Conservation (phyloP, 1,140 invertebrate genomes). For the Drosophila setifemur region DNA sequence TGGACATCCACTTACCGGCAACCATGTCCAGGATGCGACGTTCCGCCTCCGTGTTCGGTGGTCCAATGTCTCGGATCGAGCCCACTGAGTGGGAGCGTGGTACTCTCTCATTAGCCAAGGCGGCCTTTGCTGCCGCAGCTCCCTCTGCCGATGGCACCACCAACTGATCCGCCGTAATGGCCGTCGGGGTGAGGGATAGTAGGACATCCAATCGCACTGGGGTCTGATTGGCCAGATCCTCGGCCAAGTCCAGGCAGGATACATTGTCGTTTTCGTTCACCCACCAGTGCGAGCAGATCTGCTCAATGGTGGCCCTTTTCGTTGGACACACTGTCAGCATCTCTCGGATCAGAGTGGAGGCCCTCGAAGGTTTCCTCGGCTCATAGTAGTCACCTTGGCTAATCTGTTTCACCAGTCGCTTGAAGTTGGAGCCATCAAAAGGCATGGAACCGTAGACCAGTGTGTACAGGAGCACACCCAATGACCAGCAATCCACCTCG, state of each 20-base stretch:
- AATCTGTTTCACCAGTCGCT: constrained; percentile 97
- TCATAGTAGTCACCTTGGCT: constrained; percentile 98
- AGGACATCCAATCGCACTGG: constrained; percentile 94
- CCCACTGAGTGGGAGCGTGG: constrained; percentile 86
- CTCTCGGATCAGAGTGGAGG: constrained; percentile 95
- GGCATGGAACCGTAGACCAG: constrained; percentile 99
- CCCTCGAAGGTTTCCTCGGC: constrained; percentile 97
- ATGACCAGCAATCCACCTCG: constrained; percentile 97
- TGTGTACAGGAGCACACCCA: constrained; percentile 98
- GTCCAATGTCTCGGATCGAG: constrained; percentile 86
- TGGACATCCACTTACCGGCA: constrained; percentile 83
- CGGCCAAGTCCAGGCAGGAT: constrained; percentile 92
- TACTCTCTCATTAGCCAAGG: constrained; percentile 65
- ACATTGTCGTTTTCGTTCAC: constrained; percentile 94
- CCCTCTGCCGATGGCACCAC: constrained; percentile 84
- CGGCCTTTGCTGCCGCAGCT: constrained; percentile 57
- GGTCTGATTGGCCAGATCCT: constrained; percentile 94
- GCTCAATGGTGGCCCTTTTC: constrained; percentile 94
- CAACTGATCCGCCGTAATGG: constrained; percentile 86
- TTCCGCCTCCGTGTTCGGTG: constrained; percentile 84
- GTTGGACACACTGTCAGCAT: constrained; percentile 96
- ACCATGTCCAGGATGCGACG: constrained; percentile 87
- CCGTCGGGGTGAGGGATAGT: constrained; percentile 90
- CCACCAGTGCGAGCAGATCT: constrained; percentile 97
- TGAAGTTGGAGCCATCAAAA: constrained; percentile 99